Evolutionary conservation across 1,140 invertebrate species (phyloP).

Genomic region (Philaenus spumarius): DNA sequence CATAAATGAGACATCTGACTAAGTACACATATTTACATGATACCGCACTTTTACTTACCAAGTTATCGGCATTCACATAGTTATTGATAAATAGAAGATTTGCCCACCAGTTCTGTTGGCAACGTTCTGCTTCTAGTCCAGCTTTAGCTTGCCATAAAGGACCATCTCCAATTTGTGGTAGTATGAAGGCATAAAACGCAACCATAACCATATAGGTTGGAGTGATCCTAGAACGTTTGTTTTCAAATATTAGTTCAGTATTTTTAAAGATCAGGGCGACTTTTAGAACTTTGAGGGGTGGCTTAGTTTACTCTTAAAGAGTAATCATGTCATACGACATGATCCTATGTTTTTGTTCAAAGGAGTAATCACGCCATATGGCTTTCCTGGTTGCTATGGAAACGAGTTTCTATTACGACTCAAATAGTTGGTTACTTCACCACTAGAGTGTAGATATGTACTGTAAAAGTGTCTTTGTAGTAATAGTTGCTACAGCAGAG

Average conservation of each 20-base stretch:
- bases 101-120: conserved; percentile 70
- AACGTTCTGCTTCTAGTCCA: conserved; percentile 53
- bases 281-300: not conserved
- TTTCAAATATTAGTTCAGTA: not conserved
- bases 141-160: conserved; percentile 57
- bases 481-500: too few relatives aligned
- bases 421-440: too few relatives aligned
- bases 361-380: too few relatives aligned
- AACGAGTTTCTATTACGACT: too few relatives aligned
- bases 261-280: not conserved
- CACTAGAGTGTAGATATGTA: too few relatives aligned
- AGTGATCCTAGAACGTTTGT: conserved; percentile 12
- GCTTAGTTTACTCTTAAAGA: not conserved
- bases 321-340: too few relatives aligned
- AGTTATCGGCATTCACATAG: conserved; percentile 56
- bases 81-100: conserved; percentile 83
- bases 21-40: too few relatives aligned
- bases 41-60: conserved; percentile 52
- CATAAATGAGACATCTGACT: too few relatives aligned
- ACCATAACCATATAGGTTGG: conserved; percentile 17
- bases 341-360: too few relatives aligned
- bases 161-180: conserved; percentile 46
- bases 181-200: conserved; percentile 13
- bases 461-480: too few relatives aligned
- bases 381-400: too few relatives aligned